Conservation (phyloP, 2,113 vertebrate species). For the Bungarus multicinctus region DNA sequence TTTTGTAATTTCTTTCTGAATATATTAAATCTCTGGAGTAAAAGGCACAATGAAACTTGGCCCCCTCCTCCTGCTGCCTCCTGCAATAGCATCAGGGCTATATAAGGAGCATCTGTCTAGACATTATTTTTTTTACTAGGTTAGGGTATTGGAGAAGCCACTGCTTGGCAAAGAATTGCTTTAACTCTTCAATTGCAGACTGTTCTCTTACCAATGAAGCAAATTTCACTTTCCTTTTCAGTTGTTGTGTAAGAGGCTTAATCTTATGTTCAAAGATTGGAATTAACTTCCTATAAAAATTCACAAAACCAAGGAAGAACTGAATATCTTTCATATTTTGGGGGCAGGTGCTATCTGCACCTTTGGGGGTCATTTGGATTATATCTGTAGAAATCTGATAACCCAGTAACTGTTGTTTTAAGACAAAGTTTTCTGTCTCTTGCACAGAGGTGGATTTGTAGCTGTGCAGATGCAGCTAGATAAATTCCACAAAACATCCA, state of each 20-base stretch:
- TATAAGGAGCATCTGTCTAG: not conserved
- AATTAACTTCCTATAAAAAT: not conserved
- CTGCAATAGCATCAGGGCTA: not conserved
- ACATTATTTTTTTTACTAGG: not conserved
- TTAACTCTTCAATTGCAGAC: not conserved
- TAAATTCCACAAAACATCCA: too few relatives aligned
- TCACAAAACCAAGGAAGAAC: not conserved
- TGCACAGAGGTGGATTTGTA: too few relatives aligned
- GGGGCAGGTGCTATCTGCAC: not conserved
- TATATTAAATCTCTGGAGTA: not conserved
- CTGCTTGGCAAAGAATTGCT: not conserved
- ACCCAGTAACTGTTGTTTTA: not conserved
- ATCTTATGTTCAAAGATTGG: not conserved
- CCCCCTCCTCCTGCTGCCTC: too few relatives aligned
- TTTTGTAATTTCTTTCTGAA: not conserved
- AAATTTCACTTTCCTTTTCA: not conserved
- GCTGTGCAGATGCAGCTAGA: too few relatives aligned
- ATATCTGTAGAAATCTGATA: not conserved
- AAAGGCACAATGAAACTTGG: not conserved
- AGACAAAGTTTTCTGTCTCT: too few relatives aligned
- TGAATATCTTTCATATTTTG: not conserved
- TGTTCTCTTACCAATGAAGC: not conserved
- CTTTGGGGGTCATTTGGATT: not conserved
- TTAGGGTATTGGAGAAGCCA: not conserved
- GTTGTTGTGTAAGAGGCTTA: not conserved